Evolutionary conservation across 2,888 invertebrate species (phyloP), one percentile per base, ranked within the genome.

Genomic region (Pyrgus malvae): DNA sequence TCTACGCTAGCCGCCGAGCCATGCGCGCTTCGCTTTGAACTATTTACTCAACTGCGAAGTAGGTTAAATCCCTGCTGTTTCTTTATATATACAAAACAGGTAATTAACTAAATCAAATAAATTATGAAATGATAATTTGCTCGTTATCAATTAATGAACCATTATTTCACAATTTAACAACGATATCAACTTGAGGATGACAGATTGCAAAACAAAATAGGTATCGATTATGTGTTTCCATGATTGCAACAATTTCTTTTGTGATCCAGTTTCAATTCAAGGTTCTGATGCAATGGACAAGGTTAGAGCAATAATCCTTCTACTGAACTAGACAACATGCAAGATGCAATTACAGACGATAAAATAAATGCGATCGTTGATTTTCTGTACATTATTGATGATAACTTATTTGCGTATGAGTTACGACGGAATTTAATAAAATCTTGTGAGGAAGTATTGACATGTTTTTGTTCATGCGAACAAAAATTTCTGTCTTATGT

Each of bases 231-330:
- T 53, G 38, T 45, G 45, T 54, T 54, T 54, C 33, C 38, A 46
- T 40, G 46, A 54, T 46, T 53, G 46, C 53, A 40, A 51, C 56
- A 61, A 62, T 61, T 61, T 67, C 61, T 62, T 66, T 67, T 61
- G 60, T 54, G 62, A 61, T 64, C 58, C 58, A 61, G 59, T 63
- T 64, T 56, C 48, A 58, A 64, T 64, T 62, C 66, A 67, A 67
- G 65, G 68, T 63, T 58, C 55, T 42, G 56, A 59, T 59, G 64
- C 63, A 61, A 62, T 46, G 38, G 51, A 51, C 67, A 65, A 67
- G 68, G 68, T 63, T 55, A 51, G 48, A 57, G 62, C 57, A 58
- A 59, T 66, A 62, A 48, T 60, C 31, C 48, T 59, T 62, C 38
- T 31, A 46, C 46, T 54, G 31, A 46, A 31, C 38, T 38, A 38